Base-by-base conservation (phyloP, 2,888 invertebrate genomes). In the Parelbella ahira region DNA sequence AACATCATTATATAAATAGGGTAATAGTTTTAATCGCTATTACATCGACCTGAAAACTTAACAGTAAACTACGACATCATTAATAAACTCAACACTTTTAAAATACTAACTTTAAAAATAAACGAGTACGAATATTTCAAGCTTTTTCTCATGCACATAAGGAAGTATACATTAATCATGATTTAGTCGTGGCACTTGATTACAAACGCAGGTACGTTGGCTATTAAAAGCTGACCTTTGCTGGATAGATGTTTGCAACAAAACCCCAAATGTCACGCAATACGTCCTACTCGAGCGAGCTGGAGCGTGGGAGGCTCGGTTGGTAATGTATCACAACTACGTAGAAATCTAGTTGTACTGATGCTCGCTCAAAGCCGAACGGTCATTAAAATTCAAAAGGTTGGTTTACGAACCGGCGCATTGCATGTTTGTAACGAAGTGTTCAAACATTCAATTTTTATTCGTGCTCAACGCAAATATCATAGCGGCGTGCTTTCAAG, bases 331-430 rank as follows among this genome's bases (percentile, higher is more conserved):
- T n/a, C n/a, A n/a, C n/a, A 20, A 20, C 20, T 20, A 20, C 20
- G 1, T 20, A 6, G 6, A 4, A 27, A 5, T 13, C 3, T 8
- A n/a, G 8, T 8, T 30, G n/a, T n/a, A n/a, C n/a, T n/a, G n/a
- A n/a, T n/a, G n/a, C n/a, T n/a, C n/a, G n/a, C n/a, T n/a, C n/a
- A 11, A 12, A 28, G 43, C 32, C 28, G 34, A 32, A 44, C 13
- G 34, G 46, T 47, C 52, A 70, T 78, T 75, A 63, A 69, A 64
- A 76, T 78, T 78, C 70, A n/a, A 63, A 70, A 75, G 70, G 77
- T 70, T 67, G 59, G 38, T 45, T 30, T 44, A 28, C 32, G 44
- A 37, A 47, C n/a, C 23, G 56, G 62, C 61, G 62, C 51, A 67
- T 71, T 52, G 63, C 68, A 63, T 67, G 68, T n/a, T n/a, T n/a